Evolutionary conservation across 2,888 invertebrate species (phyloP), one percentile per base, ranked within the genome.

Genomic region (Adineta ricciae): DNA sequence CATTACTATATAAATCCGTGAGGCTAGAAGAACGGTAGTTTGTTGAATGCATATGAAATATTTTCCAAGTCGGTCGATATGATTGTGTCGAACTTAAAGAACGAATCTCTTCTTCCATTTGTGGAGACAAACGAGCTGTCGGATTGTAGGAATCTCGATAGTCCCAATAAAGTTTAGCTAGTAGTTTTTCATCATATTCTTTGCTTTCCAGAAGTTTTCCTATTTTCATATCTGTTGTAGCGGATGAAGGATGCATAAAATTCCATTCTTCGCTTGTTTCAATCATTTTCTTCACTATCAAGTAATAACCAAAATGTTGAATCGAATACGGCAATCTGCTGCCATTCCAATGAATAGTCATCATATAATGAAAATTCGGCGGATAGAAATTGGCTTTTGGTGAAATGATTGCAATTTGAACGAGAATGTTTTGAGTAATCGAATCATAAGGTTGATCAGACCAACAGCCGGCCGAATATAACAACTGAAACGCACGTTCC

Each of bases 241-340:
- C 9, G 3, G 24, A 11, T n/a, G 56, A 64, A 27, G 56, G 24
- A 64, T 64, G 24, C 24, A 64, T 11, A 27, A 64, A 64, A 11
- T 5, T 21, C 24, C n/a, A 24, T 64, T 64, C 27, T 27, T 64
- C 27, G 27, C 56, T 64, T 7, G 14, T 64, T 5, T 64, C 14
- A 8, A 11, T 11, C 27, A 64, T 27, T 8, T 64, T 5, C 4
- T 24, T 64, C 14, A 14, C 7, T 64, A 64, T 11, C 14, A 64
- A 64, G 27, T 64, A 64, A 64, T 64, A 64, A 64, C 56, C 56
- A 64, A 64, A 64, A 64, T 64, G 56, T 64, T 64, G 56, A 5
- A 64, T 11, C 2, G 56, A 64, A 64, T 11, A 24, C 11, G 14
- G 24, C 27, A 64, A 11, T 27, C 56, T 8, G 27, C 27, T n/a